Conservation (phyloP, 2,113 vertebrate genomes). For the Micromys minutus region DNA sequence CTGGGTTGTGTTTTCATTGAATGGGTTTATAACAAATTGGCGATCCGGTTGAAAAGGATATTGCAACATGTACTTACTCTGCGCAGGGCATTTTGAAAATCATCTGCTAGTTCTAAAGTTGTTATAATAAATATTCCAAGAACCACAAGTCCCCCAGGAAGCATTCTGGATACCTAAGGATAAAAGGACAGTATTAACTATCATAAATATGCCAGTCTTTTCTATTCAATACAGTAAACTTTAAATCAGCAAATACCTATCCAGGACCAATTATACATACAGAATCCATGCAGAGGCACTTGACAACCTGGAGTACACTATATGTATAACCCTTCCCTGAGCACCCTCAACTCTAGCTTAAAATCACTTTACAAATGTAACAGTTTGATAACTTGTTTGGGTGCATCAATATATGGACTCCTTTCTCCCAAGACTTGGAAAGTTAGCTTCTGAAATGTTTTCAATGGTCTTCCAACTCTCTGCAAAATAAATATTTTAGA, state of each 20-base stretch:
- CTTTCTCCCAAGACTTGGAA: not conserved
- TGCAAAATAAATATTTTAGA: conserved; percentile 29
- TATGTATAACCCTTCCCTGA: not conserved
- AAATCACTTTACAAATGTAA: conserved; percentile 16
- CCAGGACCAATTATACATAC: not conserved
- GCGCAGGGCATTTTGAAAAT: conserved; percentile 87
- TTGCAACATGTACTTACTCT: no score
- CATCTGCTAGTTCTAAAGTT: conserved; percentile 88
- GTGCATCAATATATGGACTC: not conserved
- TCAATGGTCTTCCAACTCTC: not conserved
- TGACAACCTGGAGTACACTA: not conserved
- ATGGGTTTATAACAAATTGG: no score
- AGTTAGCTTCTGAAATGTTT: conserved; percentile 20
- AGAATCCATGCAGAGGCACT: not conserved
- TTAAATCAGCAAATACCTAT: conserved; percentile 19
- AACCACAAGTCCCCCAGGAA: conserved; percentile 93
- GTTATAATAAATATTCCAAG: conserved; percentile 92
- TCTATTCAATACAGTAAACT: conserved; percentile 2
- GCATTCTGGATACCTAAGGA: conserved; percentile 93
- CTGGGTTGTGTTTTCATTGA: no score
- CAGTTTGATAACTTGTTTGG: conserved; percentile 15
- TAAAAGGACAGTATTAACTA: conserved; percentile 57
- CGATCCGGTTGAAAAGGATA: no score
- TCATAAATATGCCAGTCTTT: not conserved
- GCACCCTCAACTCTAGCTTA: conserved; percentile 19